A percentile compares a stretch with the other conserved stretches of the same genome.
phyloP scores from a whole-genome alignment of 1,140 invertebrate genomes.

The Saccostrea cuccullata region DNA sequence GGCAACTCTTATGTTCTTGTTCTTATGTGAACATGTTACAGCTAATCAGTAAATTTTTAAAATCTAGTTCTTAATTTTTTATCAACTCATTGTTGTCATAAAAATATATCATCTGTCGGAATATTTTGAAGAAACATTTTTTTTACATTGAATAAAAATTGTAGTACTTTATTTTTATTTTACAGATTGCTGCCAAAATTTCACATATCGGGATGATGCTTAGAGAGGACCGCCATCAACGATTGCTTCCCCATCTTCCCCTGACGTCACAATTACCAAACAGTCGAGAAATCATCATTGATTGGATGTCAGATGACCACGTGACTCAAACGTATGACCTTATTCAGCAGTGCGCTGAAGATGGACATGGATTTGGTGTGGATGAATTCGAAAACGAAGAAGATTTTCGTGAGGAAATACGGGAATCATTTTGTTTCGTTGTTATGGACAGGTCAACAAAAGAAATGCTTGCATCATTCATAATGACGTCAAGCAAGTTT shows the following conservation, averaged over 20 bases:
- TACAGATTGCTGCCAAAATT: slow-evolving; percentile 32
- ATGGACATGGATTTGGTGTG: slow-evolving; percentile 62
- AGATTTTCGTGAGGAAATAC: slow-evolving; percentile 63
- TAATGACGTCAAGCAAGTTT: slow-evolving; percentile 61
- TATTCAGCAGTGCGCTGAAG: slow-evolving; percentile 55
- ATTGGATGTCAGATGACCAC: slow-evolving; percentile 57
- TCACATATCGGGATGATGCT: slow-evolving; percentile 39
- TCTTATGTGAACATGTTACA: background rate
- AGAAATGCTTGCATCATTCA: slow-evolving; percentile 61
- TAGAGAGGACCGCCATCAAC: slow-evolving; percentile 43
- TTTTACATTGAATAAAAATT: background rate
- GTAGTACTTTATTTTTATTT: background rate
- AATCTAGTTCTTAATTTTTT: background rate
- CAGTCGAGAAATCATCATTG: slow-evolving; percentile 54
- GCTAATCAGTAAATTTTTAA: background rate
- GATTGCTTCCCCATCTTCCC: slow-evolving; percentile 50
- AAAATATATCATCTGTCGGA: background rate
- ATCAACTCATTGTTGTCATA: no score
- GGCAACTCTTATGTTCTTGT: background rate
- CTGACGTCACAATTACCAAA: slow-evolving; percentile 55
- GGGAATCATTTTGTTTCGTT: slow-evolving; percentile 57
- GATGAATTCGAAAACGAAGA: slow-evolving; percentile 65
- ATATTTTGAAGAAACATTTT: background rate
- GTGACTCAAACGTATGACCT: slow-evolving; percentile 61
- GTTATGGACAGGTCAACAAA: slow-evolving; percentile 51